phyloP scores from a whole-genome alignment of 2,797 vertebrate species.

The Smutsia temminckii region DNA sequence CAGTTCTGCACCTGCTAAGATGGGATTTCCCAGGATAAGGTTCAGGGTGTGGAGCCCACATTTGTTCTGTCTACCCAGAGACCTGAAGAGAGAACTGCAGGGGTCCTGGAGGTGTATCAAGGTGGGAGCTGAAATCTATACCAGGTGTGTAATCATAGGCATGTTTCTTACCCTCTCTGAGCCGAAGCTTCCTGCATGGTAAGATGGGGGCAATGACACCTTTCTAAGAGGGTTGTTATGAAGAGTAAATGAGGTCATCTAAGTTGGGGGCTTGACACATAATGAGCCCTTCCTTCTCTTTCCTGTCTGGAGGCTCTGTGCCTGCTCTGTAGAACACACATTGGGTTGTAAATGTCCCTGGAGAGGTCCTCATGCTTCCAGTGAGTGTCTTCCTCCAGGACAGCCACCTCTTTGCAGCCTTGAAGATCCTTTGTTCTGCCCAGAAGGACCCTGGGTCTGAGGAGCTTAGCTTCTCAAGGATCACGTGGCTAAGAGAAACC shows the following conservation, averaged over 20 bases:
- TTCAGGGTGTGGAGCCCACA: not conserved
- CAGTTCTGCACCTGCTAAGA: not conserved
- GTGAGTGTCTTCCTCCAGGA: not conserved
- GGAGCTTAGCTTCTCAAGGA: not conserved
- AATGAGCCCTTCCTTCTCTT: not conserved
- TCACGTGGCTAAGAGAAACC: too few relatives aligned
- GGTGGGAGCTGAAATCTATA: not conserved
- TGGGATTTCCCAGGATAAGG: not conserved
- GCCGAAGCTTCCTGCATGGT: not conserved
- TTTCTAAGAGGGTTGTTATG: not conserved
- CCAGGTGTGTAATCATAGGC: not conserved
- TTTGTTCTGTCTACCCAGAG: not conserved
- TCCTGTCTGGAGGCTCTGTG: not conserved
- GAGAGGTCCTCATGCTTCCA: not conserved
- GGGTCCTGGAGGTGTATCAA: too few relatives aligned
- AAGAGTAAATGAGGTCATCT: not conserved
- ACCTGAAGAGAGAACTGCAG: not conserved
- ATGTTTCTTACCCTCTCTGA: not conserved
- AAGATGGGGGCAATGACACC: too few relatives aligned
- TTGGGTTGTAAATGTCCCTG: not conserved
- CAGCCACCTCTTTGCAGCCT: accelerated
- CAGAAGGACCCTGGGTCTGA: not conserved
- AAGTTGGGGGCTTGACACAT: accelerated
- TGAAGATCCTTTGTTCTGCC: not conserved
- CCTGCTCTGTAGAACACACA: not conserved